Conservation (phyloP, 2,797 vertebrate genomes). For the Spinus pinus region DNA sequence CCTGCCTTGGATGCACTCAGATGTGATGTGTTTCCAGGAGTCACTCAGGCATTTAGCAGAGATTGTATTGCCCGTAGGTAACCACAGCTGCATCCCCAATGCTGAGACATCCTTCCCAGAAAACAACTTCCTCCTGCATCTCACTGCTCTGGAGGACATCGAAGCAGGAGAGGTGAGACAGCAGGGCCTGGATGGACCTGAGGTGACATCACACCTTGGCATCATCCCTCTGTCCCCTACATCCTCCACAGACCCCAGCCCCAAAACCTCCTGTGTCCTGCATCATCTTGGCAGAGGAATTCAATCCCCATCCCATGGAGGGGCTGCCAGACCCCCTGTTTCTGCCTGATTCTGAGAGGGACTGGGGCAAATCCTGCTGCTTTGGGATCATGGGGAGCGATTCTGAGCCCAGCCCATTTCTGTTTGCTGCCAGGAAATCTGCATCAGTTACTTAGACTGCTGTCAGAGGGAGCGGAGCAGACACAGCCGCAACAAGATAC, state of each 20-base stretch:
- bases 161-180: constrained; percentile 90
- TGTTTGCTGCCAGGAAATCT: constrained; percentile 86
- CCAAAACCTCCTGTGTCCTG: neutral
- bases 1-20: neutral
- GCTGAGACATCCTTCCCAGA: constrained; percentile 94
- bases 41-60: neutral
- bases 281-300: neutral
- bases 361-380: neutral
- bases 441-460: constrained; percentile 97
- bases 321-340: neutral
- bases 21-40: neutral
- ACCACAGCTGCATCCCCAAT: constrained; percentile 97
- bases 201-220: neutral
- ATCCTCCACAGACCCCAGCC: neutral
- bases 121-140: constrained; percentile 94
- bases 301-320: accelerated
- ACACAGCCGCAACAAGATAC: constrained; percentile 92
- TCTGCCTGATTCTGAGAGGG: neutral
- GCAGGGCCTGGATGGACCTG: accelerated
- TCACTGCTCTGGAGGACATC: constrained; percentile 89
- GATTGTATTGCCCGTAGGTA: constrained; percentile 76
- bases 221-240: neutral
- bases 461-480: constrained; percentile 94
- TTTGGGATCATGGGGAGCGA: neutral
- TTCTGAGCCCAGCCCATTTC: neutral